These are phyloP conservation scores for Rhodophaea formosa DNA, from an alignment of 2,888 invertebrate species.

Conservation along the genomic window DNA sequence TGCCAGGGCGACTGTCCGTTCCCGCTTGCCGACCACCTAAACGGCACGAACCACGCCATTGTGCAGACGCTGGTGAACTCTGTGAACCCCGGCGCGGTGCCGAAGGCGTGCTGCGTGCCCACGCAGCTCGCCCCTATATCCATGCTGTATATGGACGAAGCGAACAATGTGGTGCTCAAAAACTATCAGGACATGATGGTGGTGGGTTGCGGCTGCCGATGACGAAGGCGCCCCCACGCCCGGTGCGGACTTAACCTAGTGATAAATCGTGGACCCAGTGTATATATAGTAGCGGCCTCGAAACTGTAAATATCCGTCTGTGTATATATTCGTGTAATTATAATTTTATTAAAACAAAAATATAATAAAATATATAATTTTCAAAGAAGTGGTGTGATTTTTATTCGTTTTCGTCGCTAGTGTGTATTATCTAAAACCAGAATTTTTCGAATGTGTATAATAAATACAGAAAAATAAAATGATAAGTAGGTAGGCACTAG, in stretches of 20 bases:
- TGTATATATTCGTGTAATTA: slow-evolving; percentile 79
- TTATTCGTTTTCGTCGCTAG: neutral
- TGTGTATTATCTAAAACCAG: neutral
- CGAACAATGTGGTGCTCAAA: slow-evolving; percentile 97
- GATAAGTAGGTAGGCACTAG: no score
- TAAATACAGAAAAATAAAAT: neutral
- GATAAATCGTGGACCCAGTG: slow-evolving; percentile 76
- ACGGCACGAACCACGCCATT: slow-evolving; percentile 99
- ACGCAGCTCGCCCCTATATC: slow-evolving; percentile 96
- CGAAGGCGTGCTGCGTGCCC: slow-evolving; percentile 98
- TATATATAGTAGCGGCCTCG: slow-evolving; percentile 78
- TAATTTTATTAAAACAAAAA: slow-evolving; percentile 77
- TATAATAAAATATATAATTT: slow-evolving; percentile 76
- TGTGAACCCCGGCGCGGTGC: slow-evolving; percentile 93
- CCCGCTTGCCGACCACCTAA: slow-evolving; percentile 95
- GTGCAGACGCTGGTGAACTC: slow-evolving; percentile 98
- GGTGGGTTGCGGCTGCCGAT: slow-evolving; percentile 98
- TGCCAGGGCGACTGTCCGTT: slow-evolving; percentile 98
- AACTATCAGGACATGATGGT: slow-evolving; percentile 99
- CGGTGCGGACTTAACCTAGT: slow-evolving; percentile 72
- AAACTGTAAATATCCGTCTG: slow-evolving; percentile 73
- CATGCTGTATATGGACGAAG: slow-evolving; percentile 97
- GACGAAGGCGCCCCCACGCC: slow-evolving; percentile 69
- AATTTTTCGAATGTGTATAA: neutral
- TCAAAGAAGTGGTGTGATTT: slow-evolving; percentile 32